Base-by-base conservation (phyloP, 2,113 vertebrate species). In the Oreotrochilus melanogaster region DNA sequence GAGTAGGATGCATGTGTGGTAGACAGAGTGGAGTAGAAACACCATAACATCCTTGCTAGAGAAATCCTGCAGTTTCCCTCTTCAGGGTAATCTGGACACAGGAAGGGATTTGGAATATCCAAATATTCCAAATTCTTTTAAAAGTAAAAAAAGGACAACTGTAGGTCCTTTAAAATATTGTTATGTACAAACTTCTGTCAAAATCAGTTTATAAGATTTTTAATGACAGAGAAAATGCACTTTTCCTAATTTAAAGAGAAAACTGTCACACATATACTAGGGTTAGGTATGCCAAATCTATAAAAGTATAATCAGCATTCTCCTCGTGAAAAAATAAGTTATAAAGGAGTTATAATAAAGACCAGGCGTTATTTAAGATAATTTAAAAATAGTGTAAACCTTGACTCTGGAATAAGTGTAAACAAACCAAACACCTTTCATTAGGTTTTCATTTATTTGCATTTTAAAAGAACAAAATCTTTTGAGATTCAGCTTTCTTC, bases 381-480 rank as follows among this genome's bases (percentile, higher is more conserved):
- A 86, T 76, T 94, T 91, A 27, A 70, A 88, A 88, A 86, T 24
- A 70, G 4, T 43, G 51, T 64, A 93, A 92, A 62, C 6, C 5
- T 35, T 92, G 84, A 57, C 7, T 54, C 82, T 80, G 65, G 79
- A 93, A 71, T 83, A 95, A 61, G 15, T 53, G 66, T 23, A 57
- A 96, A 91, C 11, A 91, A 92, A 86, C 31, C 53, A 37, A 51
- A 37, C 53, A 53, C 75, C 7, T 92, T 89, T 97, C 89, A 94
- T 87, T 92, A 89, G 28, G 62, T 76, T 92, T 97, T 66, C 50
- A 60, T 91, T 69, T 90, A 83, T 92, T 96, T 95, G 42, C 80
- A 95, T 75, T 94, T 95, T 15, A 96, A 83, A 97, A 86, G 15
- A 64, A 64, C 35, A 48, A 74, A 94, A 91, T 39, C 5, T 58